phyloP scores from a whole-genome alignment of 1,140 invertebrate genomes.

The Tetramorium alpestre region DNA sequence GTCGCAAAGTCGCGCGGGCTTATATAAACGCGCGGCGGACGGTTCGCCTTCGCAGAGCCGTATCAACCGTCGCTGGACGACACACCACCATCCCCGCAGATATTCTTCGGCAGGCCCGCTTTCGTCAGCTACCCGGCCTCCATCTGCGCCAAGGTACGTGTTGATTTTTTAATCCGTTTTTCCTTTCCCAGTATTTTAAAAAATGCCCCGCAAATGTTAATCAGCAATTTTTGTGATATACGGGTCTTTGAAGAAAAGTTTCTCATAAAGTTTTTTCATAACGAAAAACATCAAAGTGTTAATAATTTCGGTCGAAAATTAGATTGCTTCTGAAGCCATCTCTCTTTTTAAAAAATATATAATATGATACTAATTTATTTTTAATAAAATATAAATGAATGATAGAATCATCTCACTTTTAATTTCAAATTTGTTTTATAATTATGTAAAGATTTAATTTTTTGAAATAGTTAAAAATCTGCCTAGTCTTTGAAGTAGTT shows the following conservation, averaged over 20 bases:
- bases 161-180: not conserved
- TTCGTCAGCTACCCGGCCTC: not conserved
- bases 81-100: constrained; percentile 24
- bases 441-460: not conserved
- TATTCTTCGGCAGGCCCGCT: not conserved
- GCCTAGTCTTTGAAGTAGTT: too few relatives aligned
- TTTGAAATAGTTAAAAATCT: too few relatives aligned
- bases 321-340: not conserved
- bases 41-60: constrained; percentile 68
- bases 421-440: constrained; percentile 1
- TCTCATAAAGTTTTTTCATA: not conserved
- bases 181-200: not conserved
- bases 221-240: not conserved
- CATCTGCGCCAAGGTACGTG: constrained; percentile 18
- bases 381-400: not conserved
- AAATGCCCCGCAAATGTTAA: not conserved
- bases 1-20: constrained; percentile 70
- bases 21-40: constrained; percentile 76
- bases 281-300: not conserved
- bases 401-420: not conserved
- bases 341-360: constrained; percentile 1
- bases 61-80: constrained; percentile 54
- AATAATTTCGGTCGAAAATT: not conserved
- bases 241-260: not conserved
- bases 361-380: not conserved